Conservation (phyloP, 1,140 invertebrate genomes). For the Drosophila lowei region DNA sequence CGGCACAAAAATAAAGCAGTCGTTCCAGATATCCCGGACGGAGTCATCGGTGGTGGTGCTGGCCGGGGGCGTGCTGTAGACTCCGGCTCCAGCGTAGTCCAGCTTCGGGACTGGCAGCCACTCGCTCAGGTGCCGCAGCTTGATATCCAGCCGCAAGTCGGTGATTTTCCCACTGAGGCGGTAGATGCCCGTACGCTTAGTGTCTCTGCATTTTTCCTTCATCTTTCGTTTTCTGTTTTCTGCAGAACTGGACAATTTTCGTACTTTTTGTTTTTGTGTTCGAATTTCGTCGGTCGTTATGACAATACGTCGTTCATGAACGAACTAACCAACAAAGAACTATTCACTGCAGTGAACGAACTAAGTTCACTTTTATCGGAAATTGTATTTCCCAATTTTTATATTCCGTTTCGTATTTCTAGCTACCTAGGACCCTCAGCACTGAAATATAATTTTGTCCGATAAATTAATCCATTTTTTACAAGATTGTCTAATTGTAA, state of each 20-base stretch:
- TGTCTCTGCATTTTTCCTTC: slow-evolving; percentile 39
- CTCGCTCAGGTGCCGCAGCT: slow-evolving; percentile 64
- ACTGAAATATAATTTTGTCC: too few species aligned
- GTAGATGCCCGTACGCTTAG: slow-evolving; percentile 83
- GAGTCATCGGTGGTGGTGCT: not conserved
- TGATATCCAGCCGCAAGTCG: slow-evolving; percentile 83
- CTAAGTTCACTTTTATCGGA: too few species aligned
- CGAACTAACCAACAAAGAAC: slow-evolving; percentile 6
- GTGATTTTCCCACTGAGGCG: slow-evolving; percentile 83
- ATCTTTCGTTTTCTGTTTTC: not conserved
- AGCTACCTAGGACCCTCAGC: too few species aligned
- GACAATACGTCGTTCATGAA: slow-evolving; percentile 24
- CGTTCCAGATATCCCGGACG: slow-evolving; percentile 26
- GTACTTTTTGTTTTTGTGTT: slow-evolving; percentile 23
- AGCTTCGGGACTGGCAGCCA: slow-evolving; percentile 75
- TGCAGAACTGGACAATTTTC: slow-evolving; percentile 3
- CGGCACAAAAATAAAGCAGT: slow-evolving; percentile 55
- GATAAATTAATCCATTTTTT: too few species aligned
- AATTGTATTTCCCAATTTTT: too few species aligned
- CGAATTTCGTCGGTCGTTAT: slow-evolving; percentile 46
- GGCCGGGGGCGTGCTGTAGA: not conserved
- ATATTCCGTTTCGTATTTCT: too few species aligned
- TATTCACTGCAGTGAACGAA: not conserved
- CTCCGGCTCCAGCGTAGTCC: slow-evolving; percentile 49
- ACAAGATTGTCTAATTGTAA: too few species aligned